Evolutionary conservation across 1,140 invertebrate species (phyloP).

Genomic region (Heliothis virescens): DNA sequence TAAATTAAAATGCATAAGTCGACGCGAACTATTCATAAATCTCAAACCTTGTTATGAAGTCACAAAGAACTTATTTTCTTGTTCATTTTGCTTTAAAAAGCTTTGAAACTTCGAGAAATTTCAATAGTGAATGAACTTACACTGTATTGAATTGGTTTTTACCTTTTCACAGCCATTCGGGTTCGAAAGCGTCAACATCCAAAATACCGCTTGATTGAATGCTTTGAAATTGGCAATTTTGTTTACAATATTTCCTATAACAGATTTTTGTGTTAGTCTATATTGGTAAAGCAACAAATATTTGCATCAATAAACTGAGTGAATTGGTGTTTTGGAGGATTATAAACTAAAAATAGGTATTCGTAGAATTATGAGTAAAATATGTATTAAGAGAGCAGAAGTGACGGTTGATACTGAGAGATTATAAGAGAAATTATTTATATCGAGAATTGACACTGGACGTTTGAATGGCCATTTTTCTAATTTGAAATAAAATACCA

Average conservation of each 20-base stretch:
- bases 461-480: too few relatives aligned
- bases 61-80: conserved; percentile 13
- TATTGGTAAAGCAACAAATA: too few relatives aligned
- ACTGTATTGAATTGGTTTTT: neutral
- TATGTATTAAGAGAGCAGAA: too few relatives aligned
- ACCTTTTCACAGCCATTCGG: conserved; percentile 1
- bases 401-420: too few relatives aligned
- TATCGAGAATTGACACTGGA: too few relatives aligned
- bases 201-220: neutral
- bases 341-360: too few relatives aligned
- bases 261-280: too few relatives aligned
- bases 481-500: too few relatives aligned
- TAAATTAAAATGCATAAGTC: conserved; percentile 28
- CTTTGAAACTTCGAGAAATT: neutral
- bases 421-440: too few relatives aligned
- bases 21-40: conserved; percentile 21
- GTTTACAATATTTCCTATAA: neutral
- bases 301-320: too few relatives aligned
- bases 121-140: conserved; percentile 12
- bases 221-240: conserved; percentile 11
- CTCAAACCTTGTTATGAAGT: conserved; percentile 15
- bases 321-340: too few relatives aligned
- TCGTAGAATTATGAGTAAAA: too few relatives aligned
- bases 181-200: neutral
- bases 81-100: neutral